These are phyloP conservation scores for Palythoa heliodiscus DNA, from an alignment of 92 coral and sea anemone genomes.

Conservation along the genomic window DNA sequence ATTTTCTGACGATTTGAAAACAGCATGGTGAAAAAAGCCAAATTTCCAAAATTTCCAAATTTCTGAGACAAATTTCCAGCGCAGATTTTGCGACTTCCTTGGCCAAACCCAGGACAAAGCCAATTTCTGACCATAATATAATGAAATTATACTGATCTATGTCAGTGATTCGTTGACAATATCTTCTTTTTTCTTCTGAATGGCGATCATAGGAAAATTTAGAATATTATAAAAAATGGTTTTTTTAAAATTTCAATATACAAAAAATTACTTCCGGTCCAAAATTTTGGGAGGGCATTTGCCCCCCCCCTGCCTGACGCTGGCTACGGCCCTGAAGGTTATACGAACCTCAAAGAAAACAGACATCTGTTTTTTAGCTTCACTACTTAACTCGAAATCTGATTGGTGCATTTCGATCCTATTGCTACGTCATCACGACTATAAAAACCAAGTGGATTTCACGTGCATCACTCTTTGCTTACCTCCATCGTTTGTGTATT, in stretches of 20 bases:
- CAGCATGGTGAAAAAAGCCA: no score
- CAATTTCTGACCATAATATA: constrained; percentile 15
- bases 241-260: no score
- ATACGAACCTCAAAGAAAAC: background rate
- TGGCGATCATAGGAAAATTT: constrained; percentile 24
- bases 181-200: constrained; percentile 8
- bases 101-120: constrained; percentile 35
- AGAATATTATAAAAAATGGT: no score
- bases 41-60: no score
- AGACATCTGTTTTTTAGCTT: background rate
- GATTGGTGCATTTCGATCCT: background rate
- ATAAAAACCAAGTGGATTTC: background rate
- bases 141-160: constrained; percentile 18
- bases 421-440: constrained; percentile 5
- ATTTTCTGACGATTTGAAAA: background rate
- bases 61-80: constrained; percentile 22
- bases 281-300: no score
- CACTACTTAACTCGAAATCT: background rate
- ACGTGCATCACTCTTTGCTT: background rate
- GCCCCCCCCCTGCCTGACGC: no score
- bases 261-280: no score
- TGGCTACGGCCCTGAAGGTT: no score
- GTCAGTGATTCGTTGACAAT: constrained; percentile 10
- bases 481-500: background rate
- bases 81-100: constrained; percentile 6